Evolutionary conservation across 2,113 vertebrate genomes (phyloP).

Genomic region (Colius striatus): DNA sequence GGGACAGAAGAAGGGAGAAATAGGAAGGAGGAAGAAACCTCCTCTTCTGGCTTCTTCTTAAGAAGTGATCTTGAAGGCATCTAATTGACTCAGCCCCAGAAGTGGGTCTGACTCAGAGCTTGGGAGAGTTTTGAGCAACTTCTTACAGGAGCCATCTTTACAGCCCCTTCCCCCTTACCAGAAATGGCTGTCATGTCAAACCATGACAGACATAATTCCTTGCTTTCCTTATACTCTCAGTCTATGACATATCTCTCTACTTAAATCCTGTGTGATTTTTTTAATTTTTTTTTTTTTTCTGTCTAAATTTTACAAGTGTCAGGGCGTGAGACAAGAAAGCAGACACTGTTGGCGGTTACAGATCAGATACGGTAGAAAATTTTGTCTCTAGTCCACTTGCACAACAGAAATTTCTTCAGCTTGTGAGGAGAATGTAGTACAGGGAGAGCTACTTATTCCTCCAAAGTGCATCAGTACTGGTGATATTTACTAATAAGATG

Average conservation of each 20-base stretch:
- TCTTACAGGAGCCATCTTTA: too few relatives aligned
- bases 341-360: neutral
- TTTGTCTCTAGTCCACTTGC: neutral
- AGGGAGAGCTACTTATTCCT: neutral
- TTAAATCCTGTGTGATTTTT: neutral
- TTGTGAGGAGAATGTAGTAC: neutral
- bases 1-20: too few relatives aligned
- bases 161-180: too few relatives aligned
- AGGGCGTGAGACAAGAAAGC: neutral
- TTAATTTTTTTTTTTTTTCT: neutral
- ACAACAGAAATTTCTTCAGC: fast-evolving
- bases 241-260: neutral
- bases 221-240: neutral
- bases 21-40: too few relatives aligned
- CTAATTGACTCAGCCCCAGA: too few relatives aligned
- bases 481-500: neutral
- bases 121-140: too few relatives aligned
- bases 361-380: neutral
- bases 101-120: too few relatives aligned
- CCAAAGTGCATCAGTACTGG: neutral
- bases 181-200: too few relatives aligned
- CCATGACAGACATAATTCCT: neutral
- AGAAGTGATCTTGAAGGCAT: too few relatives aligned
- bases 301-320: neutral
- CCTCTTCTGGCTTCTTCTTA: too few relatives aligned